Conservation (phyloP, 2,113 vertebrate genomes). For the Argyrosomus japonicus region DNA sequence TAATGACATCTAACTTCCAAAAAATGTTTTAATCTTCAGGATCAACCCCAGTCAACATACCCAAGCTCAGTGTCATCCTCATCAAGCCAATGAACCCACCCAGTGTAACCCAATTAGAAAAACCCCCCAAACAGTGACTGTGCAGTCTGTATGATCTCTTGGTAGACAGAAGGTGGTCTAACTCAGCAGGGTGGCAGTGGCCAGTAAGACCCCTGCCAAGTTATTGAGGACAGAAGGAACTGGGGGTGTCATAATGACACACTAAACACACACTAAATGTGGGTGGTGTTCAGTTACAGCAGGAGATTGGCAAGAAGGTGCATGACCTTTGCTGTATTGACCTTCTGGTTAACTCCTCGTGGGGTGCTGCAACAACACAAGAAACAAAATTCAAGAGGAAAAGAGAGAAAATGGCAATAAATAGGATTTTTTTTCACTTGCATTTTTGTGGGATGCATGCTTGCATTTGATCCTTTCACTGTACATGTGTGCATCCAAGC, state of each 20-base stretch:
- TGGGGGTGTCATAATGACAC: constrained; percentile 75
- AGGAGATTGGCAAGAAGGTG: constrained; percentile 74
- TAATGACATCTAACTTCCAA: background rate
- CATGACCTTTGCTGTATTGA: constrained; percentile 80
- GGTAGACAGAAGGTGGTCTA: constrained; percentile 60
- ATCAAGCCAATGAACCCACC: constrained; percentile 32
- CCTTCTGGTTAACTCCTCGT: constrained; percentile 69
- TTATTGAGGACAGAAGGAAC: constrained; percentile 70
- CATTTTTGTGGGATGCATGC: background rate
- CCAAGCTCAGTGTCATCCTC: constrained; percentile 18
- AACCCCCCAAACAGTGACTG: constrained; percentile 52
- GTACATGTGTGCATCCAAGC: constrained; percentile 24
- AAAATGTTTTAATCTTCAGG: constrained; percentile 11
- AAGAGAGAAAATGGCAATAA: constrained; percentile 7
- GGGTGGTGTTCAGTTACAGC: constrained; percentile 77
- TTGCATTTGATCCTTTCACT: constrained; percentile 1
- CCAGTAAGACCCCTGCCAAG: constrained; percentile 71
- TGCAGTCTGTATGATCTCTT: constrained; percentile 48
- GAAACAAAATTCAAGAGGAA: constrained; percentile 37
- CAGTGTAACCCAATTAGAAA: constrained; percentile 72
- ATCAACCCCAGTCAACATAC: constrained; percentile 11
- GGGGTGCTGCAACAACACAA: constrained; percentile 59
- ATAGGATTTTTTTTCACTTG: background rate
- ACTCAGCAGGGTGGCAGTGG: constrained; percentile 61
- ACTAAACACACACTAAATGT: constrained; percentile 72